Evolutionary conservation across 2,113 vertebrate genomes (phyloP).

Genomic region (Lepus timidus): DNA sequence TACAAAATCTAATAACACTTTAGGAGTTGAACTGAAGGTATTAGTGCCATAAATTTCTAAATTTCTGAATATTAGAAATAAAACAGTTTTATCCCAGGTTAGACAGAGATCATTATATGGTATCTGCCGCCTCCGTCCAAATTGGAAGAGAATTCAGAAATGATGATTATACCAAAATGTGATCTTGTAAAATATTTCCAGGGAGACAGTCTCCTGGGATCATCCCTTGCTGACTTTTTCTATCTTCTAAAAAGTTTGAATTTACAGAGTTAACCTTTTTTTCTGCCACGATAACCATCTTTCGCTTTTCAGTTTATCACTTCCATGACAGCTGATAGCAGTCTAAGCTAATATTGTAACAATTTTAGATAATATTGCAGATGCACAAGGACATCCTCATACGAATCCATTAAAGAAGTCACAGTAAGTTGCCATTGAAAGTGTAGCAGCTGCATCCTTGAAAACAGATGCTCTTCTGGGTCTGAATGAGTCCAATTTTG

Average conservation of each 20-base stretch:
- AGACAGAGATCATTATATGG: conserved; percentile 21
- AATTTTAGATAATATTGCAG: conserved; percentile 75
- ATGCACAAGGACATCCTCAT: conserved; percentile 74
- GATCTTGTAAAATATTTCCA: conserved; percentile 63
- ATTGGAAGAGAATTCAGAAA: conserved; percentile 58
- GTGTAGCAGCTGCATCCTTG: conserved; percentile 82
- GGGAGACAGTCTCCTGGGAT: conserved; percentile 43
- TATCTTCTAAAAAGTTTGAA: conserved; percentile 61
- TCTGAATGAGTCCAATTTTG: conserved; percentile 81
- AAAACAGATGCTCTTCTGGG: conserved; percentile 83
- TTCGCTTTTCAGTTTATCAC: conserved; percentile 68
- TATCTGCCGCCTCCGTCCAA: conserved; percentile 25
- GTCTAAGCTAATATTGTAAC: conserved; percentile 70
- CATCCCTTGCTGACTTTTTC: conserved; percentile 57
- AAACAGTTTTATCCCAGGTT: conserved; percentile 29
- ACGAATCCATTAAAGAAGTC: conserved; percentile 81
- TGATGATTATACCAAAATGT: conserved; percentile 43
- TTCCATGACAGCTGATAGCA: conserved; percentile 72
- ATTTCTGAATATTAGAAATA: conserved; percentile 48
- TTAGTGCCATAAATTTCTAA: conserved; percentile 47
- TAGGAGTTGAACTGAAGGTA: conserved; percentile 16
- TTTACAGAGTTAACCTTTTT: conserved; percentile 72
- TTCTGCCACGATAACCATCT: conserved; percentile 57
- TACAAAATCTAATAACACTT: conserved; percentile 35
- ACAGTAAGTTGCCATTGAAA: conserved; percentile 76